A percentile compares a stretch with the other conserved stretches of the same genome.
phyloP scores from a whole-genome alignment of 2,113 vertebrate species.

The Steatornis caripensis region DNA sequence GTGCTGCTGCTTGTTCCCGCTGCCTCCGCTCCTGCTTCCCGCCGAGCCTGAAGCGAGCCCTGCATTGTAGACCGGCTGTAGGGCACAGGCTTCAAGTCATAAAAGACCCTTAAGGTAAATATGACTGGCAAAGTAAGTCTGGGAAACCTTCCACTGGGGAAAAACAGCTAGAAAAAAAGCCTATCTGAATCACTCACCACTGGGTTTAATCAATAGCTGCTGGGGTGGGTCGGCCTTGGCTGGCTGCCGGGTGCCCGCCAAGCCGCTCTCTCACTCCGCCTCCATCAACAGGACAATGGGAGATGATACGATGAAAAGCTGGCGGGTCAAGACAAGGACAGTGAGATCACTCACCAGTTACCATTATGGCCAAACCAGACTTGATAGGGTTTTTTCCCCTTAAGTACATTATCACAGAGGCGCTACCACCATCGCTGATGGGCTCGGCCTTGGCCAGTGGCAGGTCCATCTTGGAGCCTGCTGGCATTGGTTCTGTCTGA shows the following conservation, averaged over 20 bases:
- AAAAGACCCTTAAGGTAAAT: background rate
- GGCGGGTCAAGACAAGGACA: fast-evolving
- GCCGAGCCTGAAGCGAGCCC: fast-evolving
- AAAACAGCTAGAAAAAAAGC: background rate
- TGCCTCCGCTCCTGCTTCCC: background rate
- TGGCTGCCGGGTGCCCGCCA: background rate
- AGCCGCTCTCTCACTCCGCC: fast-evolving
- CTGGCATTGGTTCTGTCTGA: fast-evolving
- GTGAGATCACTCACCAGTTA: background rate
- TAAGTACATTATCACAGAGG: background rate
- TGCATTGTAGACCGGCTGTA: fast-evolving
- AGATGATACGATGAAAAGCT: background rate
- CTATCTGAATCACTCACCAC: background rate
- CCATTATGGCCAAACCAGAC: background rate
- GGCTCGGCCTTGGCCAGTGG: background rate
- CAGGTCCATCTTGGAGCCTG: fast-evolving
- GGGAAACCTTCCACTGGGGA: background rate
- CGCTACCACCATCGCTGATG: fast-evolving
- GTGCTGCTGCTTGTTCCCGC: background rate
- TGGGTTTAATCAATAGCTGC: background rate
- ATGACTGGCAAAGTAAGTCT: background rate
- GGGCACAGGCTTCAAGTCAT: fast-evolving
- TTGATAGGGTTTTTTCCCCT: background rate
- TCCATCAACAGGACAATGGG: too few species aligned
- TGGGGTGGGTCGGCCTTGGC: background rate